Evolutionary conservation across 2,888 invertebrate genomes (phyloP).

Genomic region (Argynnis bischoffii): DNA sequence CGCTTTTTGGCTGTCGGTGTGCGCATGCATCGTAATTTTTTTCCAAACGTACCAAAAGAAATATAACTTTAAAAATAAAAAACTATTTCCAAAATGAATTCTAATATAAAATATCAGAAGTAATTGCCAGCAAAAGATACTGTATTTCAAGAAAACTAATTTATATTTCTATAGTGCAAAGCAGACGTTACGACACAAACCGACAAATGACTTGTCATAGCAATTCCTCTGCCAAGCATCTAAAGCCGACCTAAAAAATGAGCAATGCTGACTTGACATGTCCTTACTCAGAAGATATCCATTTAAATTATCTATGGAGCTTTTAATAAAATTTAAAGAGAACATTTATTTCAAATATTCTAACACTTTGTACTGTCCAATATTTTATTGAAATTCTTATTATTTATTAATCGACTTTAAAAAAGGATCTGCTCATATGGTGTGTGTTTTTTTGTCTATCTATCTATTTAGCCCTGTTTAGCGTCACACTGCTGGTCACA

Average conservation of each 20-base stretch:
- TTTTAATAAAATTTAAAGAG: constrained; percentile 3
- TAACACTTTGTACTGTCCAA: too few relatives aligned
- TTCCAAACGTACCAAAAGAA: too few relatives aligned
- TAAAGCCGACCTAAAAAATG: constrained; percentile 35
- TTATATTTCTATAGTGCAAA: constrained; percentile 19
- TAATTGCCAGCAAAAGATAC: background rate
- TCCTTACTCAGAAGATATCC: constrained; percentile 17
- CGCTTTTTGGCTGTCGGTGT: too few relatives aligned
- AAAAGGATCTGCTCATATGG: too few relatives aligned
- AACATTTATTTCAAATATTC: background rate
- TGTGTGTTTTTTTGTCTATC: background rate
- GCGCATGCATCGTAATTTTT: too few relatives aligned
- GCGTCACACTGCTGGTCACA: too few relatives aligned
- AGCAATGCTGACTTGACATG: constrained; percentile 23
- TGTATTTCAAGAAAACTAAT: constrained; percentile 10
- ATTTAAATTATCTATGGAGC: constrained; percentile 13
- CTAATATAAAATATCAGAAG: background rate
- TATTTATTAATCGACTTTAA: too few relatives aligned
- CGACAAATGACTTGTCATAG: constrained; percentile 29
- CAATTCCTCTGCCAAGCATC: constrained; percentile 32
- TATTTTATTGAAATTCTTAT: too few relatives aligned
- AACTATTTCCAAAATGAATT: too few relatives aligned
- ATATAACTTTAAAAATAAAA: too few relatives aligned
- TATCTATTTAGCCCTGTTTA: too few relatives aligned
- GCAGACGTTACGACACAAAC: constrained; percentile 21